A percentile compares a stretch with the other conserved stretches of the same genome.
phyloP scores from a whole-genome alignment of 1,140 invertebrate species.

The Choristoneura fumiferana region DNA sequence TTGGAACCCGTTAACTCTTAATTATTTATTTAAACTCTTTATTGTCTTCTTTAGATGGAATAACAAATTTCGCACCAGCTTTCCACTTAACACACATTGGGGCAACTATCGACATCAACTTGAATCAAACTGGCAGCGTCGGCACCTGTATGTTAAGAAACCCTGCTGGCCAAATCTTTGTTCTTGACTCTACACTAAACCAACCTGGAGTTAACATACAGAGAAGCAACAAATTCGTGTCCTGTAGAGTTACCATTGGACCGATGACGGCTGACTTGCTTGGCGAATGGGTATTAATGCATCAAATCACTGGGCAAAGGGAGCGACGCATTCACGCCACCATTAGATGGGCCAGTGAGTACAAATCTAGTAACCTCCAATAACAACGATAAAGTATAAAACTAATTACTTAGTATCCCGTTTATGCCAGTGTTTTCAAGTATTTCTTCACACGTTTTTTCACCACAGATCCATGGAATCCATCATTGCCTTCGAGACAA shows the following conservation, averaged over 20 bases:
- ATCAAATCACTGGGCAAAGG: slow-evolving; percentile 6
- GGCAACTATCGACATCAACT: not conserved
- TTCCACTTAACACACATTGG: not conserved
- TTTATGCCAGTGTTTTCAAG: no score
- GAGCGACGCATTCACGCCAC: slow-evolving; percentile 1
- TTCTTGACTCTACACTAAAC: not conserved
- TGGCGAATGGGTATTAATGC: not conserved
- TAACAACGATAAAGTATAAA: no score
- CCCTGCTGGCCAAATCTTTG: not conserved
- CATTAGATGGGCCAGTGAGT: slow-evolving; percentile 5
- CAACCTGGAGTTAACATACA: not conserved
- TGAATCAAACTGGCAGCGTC: not conserved
- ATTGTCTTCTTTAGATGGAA: not conserved
- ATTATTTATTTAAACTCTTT: no score
- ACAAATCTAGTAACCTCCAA: not conserved
- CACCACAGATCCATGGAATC: slow-evolving; percentile 3
- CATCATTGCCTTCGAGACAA: not conserved
- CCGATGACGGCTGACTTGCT: not conserved
- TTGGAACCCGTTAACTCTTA: no score
- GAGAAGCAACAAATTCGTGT: not conserved
- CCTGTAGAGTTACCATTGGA: slow-evolving; percentile 4
- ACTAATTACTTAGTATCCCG: no score
- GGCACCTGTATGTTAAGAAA: slow-evolving; percentile 7
- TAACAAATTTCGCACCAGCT: slow-evolving; percentile 1
- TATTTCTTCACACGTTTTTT: not conserved